phyloP scores from a whole-genome alignment of 1,140 invertebrate species.

The Papilio aristodemus region DNA sequence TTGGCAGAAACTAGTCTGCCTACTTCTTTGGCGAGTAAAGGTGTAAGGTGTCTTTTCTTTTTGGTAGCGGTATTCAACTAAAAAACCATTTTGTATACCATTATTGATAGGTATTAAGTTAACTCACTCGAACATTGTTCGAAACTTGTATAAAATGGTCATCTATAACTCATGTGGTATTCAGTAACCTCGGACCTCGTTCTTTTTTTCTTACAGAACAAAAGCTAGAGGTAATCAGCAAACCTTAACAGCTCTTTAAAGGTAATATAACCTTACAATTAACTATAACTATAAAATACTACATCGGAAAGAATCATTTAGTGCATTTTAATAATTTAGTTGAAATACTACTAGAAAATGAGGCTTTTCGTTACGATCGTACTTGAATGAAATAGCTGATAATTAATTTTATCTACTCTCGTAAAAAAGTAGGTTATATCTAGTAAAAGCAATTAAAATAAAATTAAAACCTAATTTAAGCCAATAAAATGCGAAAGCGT shows the following conservation, averaged over 20 bases:
- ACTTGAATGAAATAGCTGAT: conserved; percentile 1
- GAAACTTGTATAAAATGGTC: conserved; percentile 1
- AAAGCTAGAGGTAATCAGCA: too few relatives aligned
- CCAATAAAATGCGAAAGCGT: conserved; percentile 2
- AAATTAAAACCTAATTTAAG: conserved; percentile 16
- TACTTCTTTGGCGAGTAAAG: too few relatives aligned
- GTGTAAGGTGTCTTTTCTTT: too few relatives aligned
- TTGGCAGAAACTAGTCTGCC: too few relatives aligned
- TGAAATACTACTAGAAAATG: background rate
- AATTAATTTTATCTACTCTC: conserved; percentile 15
- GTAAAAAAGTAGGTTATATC: conserved; percentile 20
- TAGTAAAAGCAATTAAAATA: conserved; percentile 7
- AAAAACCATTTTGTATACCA: background rate
- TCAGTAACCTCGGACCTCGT: too few relatives aligned
- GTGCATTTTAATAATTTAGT: background rate
- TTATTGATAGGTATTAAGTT: background rate
- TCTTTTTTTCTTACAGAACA: too few relatives aligned
- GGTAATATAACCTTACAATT: background rate
- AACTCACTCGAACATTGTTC: background rate
- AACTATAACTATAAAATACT: background rate
- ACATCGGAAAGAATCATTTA: conserved; percentile 2
- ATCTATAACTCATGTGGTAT: background rate
- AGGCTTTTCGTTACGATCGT: background rate
- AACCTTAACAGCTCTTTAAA: too few relatives aligned
- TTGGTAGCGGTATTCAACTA: background rate